Evolutionary conservation across 1,140 invertebrate genomes (phyloP).

Genomic region (Drosophila varians): DNA sequence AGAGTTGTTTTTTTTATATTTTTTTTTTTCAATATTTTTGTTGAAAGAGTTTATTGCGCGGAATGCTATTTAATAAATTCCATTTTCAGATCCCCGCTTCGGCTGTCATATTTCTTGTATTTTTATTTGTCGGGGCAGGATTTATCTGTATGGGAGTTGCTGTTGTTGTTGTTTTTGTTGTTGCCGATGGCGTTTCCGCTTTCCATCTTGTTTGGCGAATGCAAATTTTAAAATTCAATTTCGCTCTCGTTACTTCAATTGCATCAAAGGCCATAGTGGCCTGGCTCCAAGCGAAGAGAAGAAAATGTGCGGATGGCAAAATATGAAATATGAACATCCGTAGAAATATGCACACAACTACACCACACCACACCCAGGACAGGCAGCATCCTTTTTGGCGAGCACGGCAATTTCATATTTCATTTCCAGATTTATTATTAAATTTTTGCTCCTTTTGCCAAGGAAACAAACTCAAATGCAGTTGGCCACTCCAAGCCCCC

Average conservation of each 20-base stretch:
- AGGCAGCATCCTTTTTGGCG: constrained; percentile 33
- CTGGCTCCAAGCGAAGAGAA: neutral
- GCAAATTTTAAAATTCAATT: constrained; percentile 79
- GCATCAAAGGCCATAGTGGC: constrained; percentile 37
- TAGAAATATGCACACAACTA: constrained; percentile 12
- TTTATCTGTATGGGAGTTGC: constrained; percentile 60
- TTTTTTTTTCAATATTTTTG: constrained; percentile 41
- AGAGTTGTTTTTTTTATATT: constrained; percentile 31
- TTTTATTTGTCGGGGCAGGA: constrained; percentile 45
- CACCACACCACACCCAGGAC: too few species aligned
- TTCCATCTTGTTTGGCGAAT: constrained; percentile 57
- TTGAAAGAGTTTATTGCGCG: constrained; percentile 68
- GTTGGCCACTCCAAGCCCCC: constrained; percentile 2
- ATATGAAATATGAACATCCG: constrained; percentile 36
- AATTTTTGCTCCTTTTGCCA: constrained; percentile 7
- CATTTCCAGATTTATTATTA: constrained; percentile 49
- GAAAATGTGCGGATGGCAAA: neutral
- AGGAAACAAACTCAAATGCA: constrained; percentile 23
- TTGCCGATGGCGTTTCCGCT: too few species aligned
- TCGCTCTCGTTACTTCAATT: constrained; percentile 53
- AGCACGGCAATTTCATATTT: constrained; percentile 33
- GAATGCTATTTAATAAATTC: constrained; percentile 82
- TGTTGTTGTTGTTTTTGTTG: constrained; percentile 27
- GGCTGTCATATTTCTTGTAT: constrained; percentile 9
- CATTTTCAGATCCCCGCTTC: constrained; percentile 47